Conservation (phyloP, 64 coral and sea anemone genomes). For the Trachythela sp. region DNA sequence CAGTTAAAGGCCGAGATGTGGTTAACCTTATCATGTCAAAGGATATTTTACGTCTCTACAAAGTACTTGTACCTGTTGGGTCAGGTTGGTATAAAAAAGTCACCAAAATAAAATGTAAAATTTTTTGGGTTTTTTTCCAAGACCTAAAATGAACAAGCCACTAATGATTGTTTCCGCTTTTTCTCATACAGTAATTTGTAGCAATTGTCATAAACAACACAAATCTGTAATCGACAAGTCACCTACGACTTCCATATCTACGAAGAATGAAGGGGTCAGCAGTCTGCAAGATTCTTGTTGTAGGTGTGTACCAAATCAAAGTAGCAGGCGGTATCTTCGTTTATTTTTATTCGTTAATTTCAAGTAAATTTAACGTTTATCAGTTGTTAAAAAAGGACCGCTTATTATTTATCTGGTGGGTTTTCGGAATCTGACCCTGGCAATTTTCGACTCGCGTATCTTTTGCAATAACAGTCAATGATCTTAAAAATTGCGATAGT, state of each 20-base stretch:
- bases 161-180: neutral
- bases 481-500: neutral
- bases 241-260: constrained; percentile 12
- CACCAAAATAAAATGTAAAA: too few relatives aligned
- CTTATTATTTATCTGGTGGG: neutral
- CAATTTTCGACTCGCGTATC: neutral
- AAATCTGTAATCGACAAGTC: constrained; percentile 23
- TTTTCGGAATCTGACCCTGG: neutral
- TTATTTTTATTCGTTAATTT: neutral
- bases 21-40: constrained; percentile 23
- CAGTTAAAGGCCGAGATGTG: neutral
- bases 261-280: neutral
- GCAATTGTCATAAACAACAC: constrained; percentile 14
- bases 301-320: neutral
- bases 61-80: neutral
- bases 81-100: neutral
- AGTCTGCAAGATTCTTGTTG: neutral
- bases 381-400: neutral
- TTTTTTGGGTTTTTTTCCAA: neutral
- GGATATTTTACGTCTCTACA: constrained; percentile 26
- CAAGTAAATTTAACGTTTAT: neutral
- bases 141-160: neutral
- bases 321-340: neutral
- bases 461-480: neutral
- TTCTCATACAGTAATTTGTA: constrained; percentile 31